Evolutionary conservation across 2,888 invertebrate species (phyloP), one percentile per base, ranked within the genome.

Genomic region (Caenorhabditis sp.): DNA sequence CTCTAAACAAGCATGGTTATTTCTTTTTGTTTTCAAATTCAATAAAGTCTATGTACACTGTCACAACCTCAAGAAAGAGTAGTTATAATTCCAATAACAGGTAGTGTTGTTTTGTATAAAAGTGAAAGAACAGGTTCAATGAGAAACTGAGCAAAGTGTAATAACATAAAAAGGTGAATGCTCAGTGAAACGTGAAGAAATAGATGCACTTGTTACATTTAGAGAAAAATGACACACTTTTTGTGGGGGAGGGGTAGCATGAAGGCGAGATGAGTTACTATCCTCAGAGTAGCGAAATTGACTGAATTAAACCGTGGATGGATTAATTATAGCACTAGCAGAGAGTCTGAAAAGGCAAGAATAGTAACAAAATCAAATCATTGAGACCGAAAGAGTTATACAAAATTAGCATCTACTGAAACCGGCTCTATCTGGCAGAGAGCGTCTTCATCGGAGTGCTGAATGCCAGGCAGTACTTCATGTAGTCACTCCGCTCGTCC

Each of bases 391-490:
- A 35, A 15, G 8, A 22, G 26, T n/a, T n/a, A n/a, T n/a, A n/a
- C n/a, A n/a, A 45, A 59, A 52, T 68, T 52, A 43, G 27, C 3
- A 20, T 58, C 68, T 66, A 66, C 17, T 30, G 2, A 1, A 7
- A 13, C 6, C 26, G 13, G 7, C n/a, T 63, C 63, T 63, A 76
- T 70, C 82, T 59, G 4, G 83, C 81, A 8, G 84, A 83, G 13
- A 88, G 80, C 8, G 87, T 87, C 62, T 88, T 87, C 85, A 88
- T 84, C 0, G 88, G 88, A n/a, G 86, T 88, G 37, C 84, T 83
- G 71, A 88, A 88, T 24, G 89, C 87, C 13, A 88, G 72, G 61
- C 88, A 88, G 73, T 88, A 88, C 50, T 82, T 81, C 88, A 88
- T 88, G 78, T 88, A 88, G 30, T 81, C 78, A 27, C 83, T 82